phyloP scores from a whole-genome alignment of 1,140 invertebrate species.

The Mamestra configurata region DNA sequence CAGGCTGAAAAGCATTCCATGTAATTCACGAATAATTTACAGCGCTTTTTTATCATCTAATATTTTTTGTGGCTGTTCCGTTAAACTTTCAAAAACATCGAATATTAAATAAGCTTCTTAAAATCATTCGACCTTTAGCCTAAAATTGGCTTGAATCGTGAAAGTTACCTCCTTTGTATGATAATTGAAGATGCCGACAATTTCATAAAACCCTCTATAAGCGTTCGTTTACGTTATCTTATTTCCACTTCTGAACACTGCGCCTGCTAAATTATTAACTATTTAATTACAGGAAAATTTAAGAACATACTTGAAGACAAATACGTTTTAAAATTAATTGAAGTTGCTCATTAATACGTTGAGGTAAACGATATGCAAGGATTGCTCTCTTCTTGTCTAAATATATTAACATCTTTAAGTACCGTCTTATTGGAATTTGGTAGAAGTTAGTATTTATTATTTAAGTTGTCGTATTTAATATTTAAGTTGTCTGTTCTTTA shows the following conservation, averaged over 20 bases:
- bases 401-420: constrained; percentile 6
- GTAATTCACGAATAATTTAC: no score
- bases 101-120: background rate
- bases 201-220: constrained; percentile 32
- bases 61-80: no score
- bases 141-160: background rate
- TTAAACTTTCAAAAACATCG: no score
- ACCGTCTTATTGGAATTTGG: background rate
- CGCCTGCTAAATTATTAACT: constrained; percentile 25
- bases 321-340: constrained; percentile 32
- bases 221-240: constrained; percentile 22
- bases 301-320: constrained; percentile 27
- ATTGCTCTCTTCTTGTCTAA: background rate
- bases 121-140: background rate
- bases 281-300: constrained; percentile 23
- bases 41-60: no score
- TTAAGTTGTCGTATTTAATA: no score
- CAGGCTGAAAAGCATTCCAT: no score
- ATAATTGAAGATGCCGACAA: constrained; percentile 21
- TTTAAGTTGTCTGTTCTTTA: no score
- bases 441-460: background rate
- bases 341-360: constrained; percentile 28
- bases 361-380: background rate
- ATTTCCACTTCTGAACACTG: constrained; percentile 31
- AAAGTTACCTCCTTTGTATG: constrained; percentile 13